Evolutionary conservation across 2,888 invertebrate genomes (phyloP).

Genomic region (Dryobota labecula): DNA sequence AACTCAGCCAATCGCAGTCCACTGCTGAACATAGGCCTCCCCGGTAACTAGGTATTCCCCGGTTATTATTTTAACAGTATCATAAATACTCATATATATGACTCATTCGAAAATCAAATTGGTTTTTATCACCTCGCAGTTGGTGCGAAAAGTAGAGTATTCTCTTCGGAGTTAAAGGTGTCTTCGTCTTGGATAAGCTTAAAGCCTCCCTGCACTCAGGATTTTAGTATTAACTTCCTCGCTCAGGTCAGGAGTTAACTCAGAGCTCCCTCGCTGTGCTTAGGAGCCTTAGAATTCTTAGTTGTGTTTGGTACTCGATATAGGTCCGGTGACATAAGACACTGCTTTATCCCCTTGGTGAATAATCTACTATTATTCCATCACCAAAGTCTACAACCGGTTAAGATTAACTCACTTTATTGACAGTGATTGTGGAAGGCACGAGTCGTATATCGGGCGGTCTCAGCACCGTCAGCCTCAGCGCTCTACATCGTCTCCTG

Average conservation of each 20-base stretch:
- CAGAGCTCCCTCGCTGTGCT: background rate
- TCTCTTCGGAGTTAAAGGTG: background rate
- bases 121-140: background rate
- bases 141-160: background rate
- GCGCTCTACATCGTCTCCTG: slow-evolving; percentile 92
- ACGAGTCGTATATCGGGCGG: slow-evolving; percentile 92
- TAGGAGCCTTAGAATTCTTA: too few species aligned
- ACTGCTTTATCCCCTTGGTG: too few species aligned
- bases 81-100: background rate
- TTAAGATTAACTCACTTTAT: slow-evolving; percentile 89
- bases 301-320: too few species aligned
- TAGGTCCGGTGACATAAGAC: too few species aligned
- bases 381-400: too few species aligned
- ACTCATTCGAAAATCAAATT: background rate
- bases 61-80: background rate
- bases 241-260: too few species aligned
- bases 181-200: too few species aligned
- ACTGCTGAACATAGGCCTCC: too few species aligned
- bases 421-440: slow-evolving; percentile 93
- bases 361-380: too few species aligned
- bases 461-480: slow-evolving; percentile 91
- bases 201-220: too few species aligned
- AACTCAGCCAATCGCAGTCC: too few species aligned
- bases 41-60: too few species aligned
- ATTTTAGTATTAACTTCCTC: background rate